Percentiles rank a stretch among this genome's conserved stretches.
Evolutionary conservation across 1,140 invertebrate species (phyloP).

Genomic region (Laodelphax striatellus): DNA sequence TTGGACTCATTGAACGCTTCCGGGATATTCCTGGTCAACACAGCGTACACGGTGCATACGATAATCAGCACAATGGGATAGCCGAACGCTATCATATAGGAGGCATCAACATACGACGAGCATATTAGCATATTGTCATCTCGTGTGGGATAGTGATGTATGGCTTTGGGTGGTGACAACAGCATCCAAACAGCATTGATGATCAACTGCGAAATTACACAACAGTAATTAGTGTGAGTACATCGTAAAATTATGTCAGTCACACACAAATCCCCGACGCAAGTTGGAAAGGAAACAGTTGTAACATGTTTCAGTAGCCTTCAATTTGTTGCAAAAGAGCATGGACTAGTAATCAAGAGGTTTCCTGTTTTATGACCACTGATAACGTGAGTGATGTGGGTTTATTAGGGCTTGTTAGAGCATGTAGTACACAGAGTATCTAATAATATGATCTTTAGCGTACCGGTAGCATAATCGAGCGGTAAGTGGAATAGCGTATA

Average conservation of each 20-base stretch:
- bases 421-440: too few relatives aligned
- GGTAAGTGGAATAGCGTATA: too few relatives aligned
- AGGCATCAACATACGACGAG: slow-evolving; percentile 71
- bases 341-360: too few relatives aligned
- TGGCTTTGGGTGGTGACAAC: slow-evolving; percentile 71
- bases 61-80: slow-evolving; percentile 65
- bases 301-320: too few relatives aligned
- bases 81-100: slow-evolving; percentile 57
- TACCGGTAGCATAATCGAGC: too few relatives aligned
- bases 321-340: too few relatives aligned
- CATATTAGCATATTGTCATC: slow-evolving; percentile 85
- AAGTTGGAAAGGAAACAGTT: too few relatives aligned
- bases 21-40: slow-evolving; percentile 61
- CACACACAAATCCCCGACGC: background rate
- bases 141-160: slow-evolving; percentile 75
- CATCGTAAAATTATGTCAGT: background rate
- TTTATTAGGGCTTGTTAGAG: too few relatives aligned
- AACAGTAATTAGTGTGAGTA: background rate
- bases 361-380: too few relatives aligned
- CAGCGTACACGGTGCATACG: slow-evolving; percentile 60
- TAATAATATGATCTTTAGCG: too few relatives aligned
- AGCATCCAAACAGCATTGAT: slow-evolving; percentile 81
- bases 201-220: slow-evolving; percentile 43
- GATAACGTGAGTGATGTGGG: too few relatives aligned
- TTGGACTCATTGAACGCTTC: slow-evolving; percentile 64